Conservation (phyloP, 2,113 vertebrate genomes). For the Pithys albifrons region DNA sequence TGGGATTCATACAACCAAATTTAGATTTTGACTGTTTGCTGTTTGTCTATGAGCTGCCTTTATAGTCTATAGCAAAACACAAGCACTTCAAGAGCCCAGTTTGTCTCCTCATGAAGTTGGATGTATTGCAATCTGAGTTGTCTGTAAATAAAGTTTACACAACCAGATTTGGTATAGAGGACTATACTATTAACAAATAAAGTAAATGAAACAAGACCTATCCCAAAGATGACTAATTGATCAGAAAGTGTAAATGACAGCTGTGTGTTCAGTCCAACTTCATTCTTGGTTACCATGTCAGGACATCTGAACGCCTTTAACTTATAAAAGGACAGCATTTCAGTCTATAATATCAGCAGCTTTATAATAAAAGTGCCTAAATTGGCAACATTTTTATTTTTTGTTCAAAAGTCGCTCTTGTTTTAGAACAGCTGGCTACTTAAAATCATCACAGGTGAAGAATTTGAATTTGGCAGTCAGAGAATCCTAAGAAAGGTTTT, state of each 20-base stretch:
- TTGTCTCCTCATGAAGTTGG: background rate
- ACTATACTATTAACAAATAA: background rate
- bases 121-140: background rate
- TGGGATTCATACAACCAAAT: background rate
- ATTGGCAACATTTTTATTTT: background rate
- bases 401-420: background rate
- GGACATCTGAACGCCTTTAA: background rate
- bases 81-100: background rate
- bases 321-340: background rate
- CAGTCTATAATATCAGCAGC: background rate
- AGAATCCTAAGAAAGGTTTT: background rate
- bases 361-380: background rate
- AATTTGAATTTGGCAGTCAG: background rate
- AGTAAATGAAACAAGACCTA: background rate
- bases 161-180: background rate
- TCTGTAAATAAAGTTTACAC: background rate
- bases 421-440: background rate
- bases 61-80: background rate
- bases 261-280: background rate
- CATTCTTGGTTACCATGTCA: background rate
- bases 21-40: background rate
- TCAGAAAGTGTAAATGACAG: background rate
- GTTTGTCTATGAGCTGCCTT: background rate
- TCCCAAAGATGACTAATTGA: background rate
- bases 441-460: background rate